These are phyloP conservation scores for Oryzias javanicus DNA, from an alignment of 2,113 vertebrate genomes.

Conservation along the genomic window DNA sequence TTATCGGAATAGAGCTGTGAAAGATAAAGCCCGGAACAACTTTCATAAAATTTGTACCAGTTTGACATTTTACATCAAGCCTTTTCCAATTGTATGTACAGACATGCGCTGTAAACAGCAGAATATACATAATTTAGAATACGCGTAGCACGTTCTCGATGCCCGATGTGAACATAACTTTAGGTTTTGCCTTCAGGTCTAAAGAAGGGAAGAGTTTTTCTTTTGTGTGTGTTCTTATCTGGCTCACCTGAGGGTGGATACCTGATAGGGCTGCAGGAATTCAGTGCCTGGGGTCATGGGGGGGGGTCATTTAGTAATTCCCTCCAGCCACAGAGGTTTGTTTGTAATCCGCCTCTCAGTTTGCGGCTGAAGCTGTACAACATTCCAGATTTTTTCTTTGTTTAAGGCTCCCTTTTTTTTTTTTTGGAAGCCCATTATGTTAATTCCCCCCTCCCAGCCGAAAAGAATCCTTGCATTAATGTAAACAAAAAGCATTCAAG, in stretches of 20 bases:
- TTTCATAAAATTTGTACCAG: too few relatives aligned
- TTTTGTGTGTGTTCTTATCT: slow-evolving; percentile 48
- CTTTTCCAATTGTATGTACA: too few relatives aligned
- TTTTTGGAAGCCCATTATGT: slow-evolving; percentile 72
- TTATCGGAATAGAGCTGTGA: too few relatives aligned
- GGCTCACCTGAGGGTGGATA: slow-evolving; percentile 33
- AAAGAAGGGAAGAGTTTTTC: slow-evolving; percentile 22
- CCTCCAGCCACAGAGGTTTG: slow-evolving; percentile 20
- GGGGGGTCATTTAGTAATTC: slow-evolving; percentile 56
- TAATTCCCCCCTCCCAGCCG: slow-evolving; percentile 53
- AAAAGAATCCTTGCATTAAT: slow-evolving; percentile 73
- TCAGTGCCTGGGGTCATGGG: slow-evolving; percentile 26
- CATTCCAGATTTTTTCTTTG: slow-evolving; percentile 55
- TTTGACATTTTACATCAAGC: too few relatives aligned
- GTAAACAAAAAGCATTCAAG: slow-evolving; percentile 80
- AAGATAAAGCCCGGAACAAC: too few relatives aligned
- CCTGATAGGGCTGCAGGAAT: slow-evolving; percentile 36
- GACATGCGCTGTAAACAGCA: too few relatives aligned
- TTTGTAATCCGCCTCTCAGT: slow-evolving; percentile 30
- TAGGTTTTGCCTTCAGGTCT: too few relatives aligned
- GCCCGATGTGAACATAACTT: too few relatives aligned
- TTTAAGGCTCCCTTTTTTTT: slow-evolving; percentile 45
- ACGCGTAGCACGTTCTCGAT: too few relatives aligned
- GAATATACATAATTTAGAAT: too few relatives aligned
- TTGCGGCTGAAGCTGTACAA: slow-evolving; percentile 62